Evolutionary conservation across 2,888 invertebrate genomes (phyloP).

Genomic region (Patella pellucida): DNA sequence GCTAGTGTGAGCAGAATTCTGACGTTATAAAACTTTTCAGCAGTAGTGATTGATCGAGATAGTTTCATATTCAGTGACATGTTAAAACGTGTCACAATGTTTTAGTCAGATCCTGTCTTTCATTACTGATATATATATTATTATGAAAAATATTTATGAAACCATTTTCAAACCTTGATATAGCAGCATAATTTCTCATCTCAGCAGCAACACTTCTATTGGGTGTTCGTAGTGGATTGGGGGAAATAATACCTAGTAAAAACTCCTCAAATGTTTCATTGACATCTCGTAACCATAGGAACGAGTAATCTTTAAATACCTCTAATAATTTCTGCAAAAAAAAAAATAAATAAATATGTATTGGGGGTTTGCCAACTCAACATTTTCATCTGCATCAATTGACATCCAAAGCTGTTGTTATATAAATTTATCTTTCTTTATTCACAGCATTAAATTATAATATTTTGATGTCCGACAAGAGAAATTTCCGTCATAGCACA

Average conservation of each 20-base stretch:
- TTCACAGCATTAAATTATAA: too few species aligned
- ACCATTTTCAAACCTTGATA: constrained; percentile 38
- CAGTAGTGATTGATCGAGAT: too few species aligned
- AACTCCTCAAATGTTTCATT: constrained; percentile 68
- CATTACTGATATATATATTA: too few species aligned
- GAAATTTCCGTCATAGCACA: too few species aligned
- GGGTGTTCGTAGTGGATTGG: constrained; percentile 61
- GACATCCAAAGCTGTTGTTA: background rate
- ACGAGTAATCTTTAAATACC: constrained; percentile 65
- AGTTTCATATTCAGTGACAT: too few species aligned
- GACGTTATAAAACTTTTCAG: too few species aligned
- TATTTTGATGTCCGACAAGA: too few species aligned
- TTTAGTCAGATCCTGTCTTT: too few species aligned
- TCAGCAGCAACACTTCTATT: constrained; percentile 47
- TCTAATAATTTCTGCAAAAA: constrained; percentile 57
- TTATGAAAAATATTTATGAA: too few species aligned
- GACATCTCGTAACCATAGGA: constrained; percentile 69
- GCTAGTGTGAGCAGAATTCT: too few species aligned
- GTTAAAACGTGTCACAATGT: too few species aligned
- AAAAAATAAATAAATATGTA: background rate
- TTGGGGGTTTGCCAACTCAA: background rate
- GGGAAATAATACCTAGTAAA: constrained; percentile 62
- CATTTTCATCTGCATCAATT: background rate
- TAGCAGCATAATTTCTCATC: constrained; percentile 41
- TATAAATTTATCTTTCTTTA: background rate